Base-by-base conservation (phyloP, 2,113 vertebrate species). In the Rhinolophus ferrumequinum region DNA sequence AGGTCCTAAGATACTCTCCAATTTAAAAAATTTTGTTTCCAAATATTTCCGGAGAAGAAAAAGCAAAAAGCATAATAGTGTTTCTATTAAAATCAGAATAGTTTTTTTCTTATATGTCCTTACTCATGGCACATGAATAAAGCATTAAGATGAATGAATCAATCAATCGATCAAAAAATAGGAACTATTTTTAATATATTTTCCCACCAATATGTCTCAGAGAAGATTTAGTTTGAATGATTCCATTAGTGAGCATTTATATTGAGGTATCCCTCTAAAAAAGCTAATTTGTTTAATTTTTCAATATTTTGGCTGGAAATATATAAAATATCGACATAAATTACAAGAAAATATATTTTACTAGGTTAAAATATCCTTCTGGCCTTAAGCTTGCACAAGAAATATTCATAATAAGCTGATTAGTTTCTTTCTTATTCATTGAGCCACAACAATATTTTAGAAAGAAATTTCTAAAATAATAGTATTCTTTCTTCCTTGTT, bases 401-500 rank as follows among this genome's bases (percentile, higher is more conserved):
- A 70, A 10, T 5, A 89, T 56, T 95, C 12, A n/a, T 67, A 47
- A 76, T 58, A 66, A 91, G 5, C 7, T 82, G 21, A 21, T 64
- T 22, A 19, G 1, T 90, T 85, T 47, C 44, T 66, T 30, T 86
- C 81, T 93, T 72, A 87, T 77, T 50, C 11, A 50, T 50, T 38
- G 12, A 93, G 24, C 54, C 8, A 54, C 88, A 52, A 66, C 79
- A n/a, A 64, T 93, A 52, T 84, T 95, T 56, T 95, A 96, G 83
- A 95, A 88, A 80, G 56, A 1, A 4, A 66, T 97, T n/a, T 64
- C 75, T 26, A 95, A 80, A 96, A 86, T 84, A 89, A 88, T 94
- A 60, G 1, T 3, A 1, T 60, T 52, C 26, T 84, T 97, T 97
- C 83, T 94, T 94, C 88, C 70, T 95, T 95, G 62, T 98, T 98